Evolutionary conservation across 2,797 vertebrate genomes (phyloP).

Genomic region (Chromis chromis): DNA sequence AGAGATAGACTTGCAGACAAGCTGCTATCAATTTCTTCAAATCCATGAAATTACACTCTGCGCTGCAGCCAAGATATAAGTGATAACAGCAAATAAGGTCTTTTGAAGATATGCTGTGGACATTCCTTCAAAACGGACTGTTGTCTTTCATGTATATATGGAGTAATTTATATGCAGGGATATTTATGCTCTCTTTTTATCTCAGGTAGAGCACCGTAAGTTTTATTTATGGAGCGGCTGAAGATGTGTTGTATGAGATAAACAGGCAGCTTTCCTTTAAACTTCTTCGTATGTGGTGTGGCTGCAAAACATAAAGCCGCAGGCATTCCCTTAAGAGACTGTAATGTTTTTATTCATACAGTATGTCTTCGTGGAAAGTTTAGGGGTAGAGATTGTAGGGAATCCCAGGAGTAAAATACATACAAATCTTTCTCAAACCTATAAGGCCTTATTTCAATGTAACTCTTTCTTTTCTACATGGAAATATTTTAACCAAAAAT

Average conservation of each 20-base stretch:
- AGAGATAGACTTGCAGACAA: constrained; percentile 82
- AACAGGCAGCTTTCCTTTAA: background rate
- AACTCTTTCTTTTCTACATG: background rate
- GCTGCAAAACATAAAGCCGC: constrained; percentile 1
- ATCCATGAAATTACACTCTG: constrained; percentile 86
- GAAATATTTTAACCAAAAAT: background rate
- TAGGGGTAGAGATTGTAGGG: no score
- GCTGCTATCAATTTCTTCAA: constrained; percentile 93
- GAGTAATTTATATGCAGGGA: constrained; percentile 52
- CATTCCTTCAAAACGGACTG: constrained; percentile 85
- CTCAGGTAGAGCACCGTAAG: constrained; percentile 72
- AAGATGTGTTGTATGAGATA: constrained; percentile 20
- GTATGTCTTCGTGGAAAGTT: no score
- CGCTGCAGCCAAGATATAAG: constrained; percentile 91
- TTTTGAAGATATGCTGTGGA: constrained; percentile 90
- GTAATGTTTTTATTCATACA: background rate
- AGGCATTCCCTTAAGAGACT: background rate
- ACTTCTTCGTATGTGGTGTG: background rate
- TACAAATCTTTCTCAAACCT: no score
- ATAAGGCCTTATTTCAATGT: no score
- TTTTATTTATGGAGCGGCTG: constrained; percentile 72
- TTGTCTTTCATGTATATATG: constrained; percentile 60
- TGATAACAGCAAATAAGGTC: constrained; percentile 87
- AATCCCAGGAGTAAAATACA: no score
- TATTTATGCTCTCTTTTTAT: constrained; percentile 74